Conservation (phyloP, 2,888 invertebrate genomes). For the Agelastica alni region DNA sequence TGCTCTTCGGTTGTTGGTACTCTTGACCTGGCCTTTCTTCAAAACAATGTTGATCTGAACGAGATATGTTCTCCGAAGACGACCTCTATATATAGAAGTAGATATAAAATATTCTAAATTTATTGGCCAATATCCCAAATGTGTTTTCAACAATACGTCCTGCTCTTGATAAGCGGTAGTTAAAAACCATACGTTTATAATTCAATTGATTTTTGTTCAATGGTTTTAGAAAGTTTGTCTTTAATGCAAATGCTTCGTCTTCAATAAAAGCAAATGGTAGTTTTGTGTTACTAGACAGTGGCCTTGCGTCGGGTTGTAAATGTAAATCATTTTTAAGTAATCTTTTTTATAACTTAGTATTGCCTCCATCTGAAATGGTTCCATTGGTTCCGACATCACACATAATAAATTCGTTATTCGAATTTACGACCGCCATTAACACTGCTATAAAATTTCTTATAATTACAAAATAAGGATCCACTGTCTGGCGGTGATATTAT, state of each 20-base stretch:
- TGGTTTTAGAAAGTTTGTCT: no score
- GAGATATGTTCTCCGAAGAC: no score
- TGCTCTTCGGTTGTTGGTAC: no score
- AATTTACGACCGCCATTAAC: slow-evolving; percentile 1
- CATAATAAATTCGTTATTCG: background rate
- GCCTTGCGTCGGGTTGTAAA: background rate
- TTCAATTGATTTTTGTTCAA: no score
- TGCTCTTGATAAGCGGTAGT: no score
- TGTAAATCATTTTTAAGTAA: background rate
- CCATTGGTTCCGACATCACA: background rate
- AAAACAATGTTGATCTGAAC: no score
- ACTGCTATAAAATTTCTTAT: background rate
- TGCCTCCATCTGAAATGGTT: background rate
- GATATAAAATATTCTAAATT: slow-evolving; percentile 7
- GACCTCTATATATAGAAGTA: no score
- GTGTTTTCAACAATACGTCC: background rate
- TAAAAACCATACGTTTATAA: background rate
- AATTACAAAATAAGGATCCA: background rate
- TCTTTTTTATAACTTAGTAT: background rate
- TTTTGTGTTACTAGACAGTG: background rate
- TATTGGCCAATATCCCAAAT: slow-evolving; percentile 7
- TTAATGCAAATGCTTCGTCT: no score
- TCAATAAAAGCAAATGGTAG: background rate
- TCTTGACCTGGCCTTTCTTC: no score
- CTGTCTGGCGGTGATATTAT: background rate